Evolutionary conservation across 2,888 invertebrate genomes (phyloP), one percentile per base, ranked within the genome.

Genomic region (Polyommatus iphigenia): DNA sequence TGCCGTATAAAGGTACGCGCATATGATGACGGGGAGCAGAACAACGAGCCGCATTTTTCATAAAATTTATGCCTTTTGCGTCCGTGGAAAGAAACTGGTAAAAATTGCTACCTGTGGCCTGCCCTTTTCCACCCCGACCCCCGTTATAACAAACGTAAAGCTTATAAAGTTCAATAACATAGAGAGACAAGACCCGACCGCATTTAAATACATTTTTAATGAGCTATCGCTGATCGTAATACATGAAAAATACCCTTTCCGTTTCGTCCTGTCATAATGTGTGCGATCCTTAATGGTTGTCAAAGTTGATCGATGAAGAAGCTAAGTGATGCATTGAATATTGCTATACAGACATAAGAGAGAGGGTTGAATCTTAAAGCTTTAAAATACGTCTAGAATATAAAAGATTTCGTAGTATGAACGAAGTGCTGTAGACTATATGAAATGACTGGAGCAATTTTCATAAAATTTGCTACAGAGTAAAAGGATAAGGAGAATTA

Each of bases 221-320:
- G 41, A 41, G 41, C 41, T 41, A 41, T 41, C 10, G 41, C 41
- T 41, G 8, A 41, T 41, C 10, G 2, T 41, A 41, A 41, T 41
- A 46, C 3, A 13, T 10, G 46, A 46, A 46, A n/a, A n/a, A n/a
- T n/a, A n/a, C 46, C 46, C 54, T 54, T 15, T 54, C 54, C 54
- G 54, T 5, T 54, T 18, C 54, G 5, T 1, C 50, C 50, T 3
- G 50, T 71, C 10, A 73, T 77, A 71, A 79, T 71, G 71, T 77
- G 79, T 80, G 79, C 78, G 54, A 54, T 79, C 81, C 78, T 80
- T 82, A 82, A 82, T 84, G 83, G 83, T 82, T 82, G 81, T 83
- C 82, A 82, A 82, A 78, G 78, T 80, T 82, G 81, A 82, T 79
- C 80, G 83, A 81, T 81, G 81, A 81, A 54, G 24, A 24, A 54